These are phyloP conservation scores for Sorex araneus DNA, from an alignment of 2,113 vertebrate genomes.

Conservation along the genomic window DNA sequence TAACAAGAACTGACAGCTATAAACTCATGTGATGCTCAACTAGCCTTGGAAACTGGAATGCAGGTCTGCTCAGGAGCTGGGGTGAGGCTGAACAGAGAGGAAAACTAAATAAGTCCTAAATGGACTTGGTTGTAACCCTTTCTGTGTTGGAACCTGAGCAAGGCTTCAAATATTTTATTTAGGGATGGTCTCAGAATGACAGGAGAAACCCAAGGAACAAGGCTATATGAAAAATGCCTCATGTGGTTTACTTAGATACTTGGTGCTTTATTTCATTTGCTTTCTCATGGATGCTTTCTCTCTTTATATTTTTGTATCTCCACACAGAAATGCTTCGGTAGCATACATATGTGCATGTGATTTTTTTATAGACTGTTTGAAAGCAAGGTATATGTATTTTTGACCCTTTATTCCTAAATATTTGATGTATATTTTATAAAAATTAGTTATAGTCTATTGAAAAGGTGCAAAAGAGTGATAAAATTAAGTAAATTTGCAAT, in stretches of 20 bases:
- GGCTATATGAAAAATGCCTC: neutral
- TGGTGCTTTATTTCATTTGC: neutral
- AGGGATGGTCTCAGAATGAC: neutral
- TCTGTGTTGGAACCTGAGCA: neutral
- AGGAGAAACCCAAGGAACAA: neutral
- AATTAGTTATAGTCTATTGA: neutral
- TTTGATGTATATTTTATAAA: neutral
- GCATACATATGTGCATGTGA: neutral
- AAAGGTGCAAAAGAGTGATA: neutral
- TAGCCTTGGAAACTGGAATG: slow-evolving; percentile 47
- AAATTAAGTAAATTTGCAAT: slow-evolving; percentile 35
- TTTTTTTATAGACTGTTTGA: slow-evolving; percentile 23
- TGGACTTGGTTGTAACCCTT: neutral
- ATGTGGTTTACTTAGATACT: neutral
- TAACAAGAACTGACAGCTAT: slow-evolving; percentile 40
- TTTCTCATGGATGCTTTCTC: neutral
- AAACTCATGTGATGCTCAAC: slow-evolving; percentile 50
- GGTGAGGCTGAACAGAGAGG: neutral
- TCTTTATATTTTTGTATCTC: neutral
- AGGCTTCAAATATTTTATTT: neutral
- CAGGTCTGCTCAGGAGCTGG: neutral
- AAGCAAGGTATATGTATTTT: neutral
- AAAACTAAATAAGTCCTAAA: neutral
- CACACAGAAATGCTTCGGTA: too few relatives aligned
- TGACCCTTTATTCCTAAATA: slow-evolving; percentile 1